Evolutionary conservation across 64 coral and sea anemone genomes (phyloP).

Genomic region (Montipora foliosa): DNA sequence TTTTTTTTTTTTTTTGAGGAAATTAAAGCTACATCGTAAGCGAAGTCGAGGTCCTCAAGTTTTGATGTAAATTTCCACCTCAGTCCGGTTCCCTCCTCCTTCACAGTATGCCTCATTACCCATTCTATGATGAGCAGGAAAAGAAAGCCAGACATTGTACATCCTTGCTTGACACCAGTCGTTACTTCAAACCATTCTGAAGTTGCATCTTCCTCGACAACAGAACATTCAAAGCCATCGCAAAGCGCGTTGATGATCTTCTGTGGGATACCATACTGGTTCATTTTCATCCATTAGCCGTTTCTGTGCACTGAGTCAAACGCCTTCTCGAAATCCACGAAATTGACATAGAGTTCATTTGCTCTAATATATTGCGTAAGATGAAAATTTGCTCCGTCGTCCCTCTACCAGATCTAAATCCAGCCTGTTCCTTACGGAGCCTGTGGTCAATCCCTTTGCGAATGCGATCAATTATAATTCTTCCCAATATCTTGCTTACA

Average conservation of each 20-base stretch:
- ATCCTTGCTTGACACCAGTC: background rate
- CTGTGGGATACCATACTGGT: background rate
- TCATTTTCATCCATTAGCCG: slow-evolving; percentile 18
- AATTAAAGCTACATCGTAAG: background rate
- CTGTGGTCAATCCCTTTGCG: too few relatives aligned
- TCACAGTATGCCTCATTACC: slow-evolving; percentile 10
- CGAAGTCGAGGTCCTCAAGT: background rate
- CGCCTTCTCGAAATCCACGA: slow-evolving; percentile 22
- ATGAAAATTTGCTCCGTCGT: slow-evolving; percentile 16
- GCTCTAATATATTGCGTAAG: background rate
- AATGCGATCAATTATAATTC: too few relatives aligned
- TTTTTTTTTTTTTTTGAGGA: background rate
- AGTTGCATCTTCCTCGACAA: background rate
- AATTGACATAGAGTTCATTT: too few relatives aligned
- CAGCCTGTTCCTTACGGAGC: too few relatives aligned
- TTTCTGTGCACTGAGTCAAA: slow-evolving; percentile 24
- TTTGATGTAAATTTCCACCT: slow-evolving; percentile 3
- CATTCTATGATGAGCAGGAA: slow-evolving; percentile 9
- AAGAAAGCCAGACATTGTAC: slow-evolving; percentile 15
- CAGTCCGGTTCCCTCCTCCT: background rate
- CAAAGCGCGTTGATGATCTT: background rate
- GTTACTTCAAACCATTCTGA: too few relatives aligned
- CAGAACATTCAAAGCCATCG: slow-evolving; percentile 3
- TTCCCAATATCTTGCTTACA: too few relatives aligned
- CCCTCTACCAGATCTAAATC: background rate